phyloP scores from a whole-genome alignment of 2,888 invertebrate species.

The Drosophila planitibia region DNA sequence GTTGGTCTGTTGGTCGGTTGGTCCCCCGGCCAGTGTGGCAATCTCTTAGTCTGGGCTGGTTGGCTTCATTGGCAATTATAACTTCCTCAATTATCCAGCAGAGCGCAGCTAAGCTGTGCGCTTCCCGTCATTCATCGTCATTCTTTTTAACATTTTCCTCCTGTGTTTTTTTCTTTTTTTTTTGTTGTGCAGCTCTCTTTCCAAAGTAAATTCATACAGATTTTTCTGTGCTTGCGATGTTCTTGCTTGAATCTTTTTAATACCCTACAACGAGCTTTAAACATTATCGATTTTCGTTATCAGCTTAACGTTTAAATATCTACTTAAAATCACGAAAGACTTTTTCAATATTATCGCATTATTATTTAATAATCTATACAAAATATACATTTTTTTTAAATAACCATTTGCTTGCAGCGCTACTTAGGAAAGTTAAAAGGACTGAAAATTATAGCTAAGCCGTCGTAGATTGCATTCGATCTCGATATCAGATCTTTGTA shows the following conservation, averaged over 20 bases:
- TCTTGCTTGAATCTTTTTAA: slow-evolving; percentile 3
- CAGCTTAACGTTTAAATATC: background rate
- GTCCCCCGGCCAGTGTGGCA: slow-evolving; percentile 44
- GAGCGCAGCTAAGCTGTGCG: slow-evolving; percentile 77
- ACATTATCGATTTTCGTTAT: background rate
- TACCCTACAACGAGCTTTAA: slow-evolving; percentile 23
- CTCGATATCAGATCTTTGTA: background rate
- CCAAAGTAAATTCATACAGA: slow-evolving; percentile 60
- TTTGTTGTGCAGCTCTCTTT: slow-evolving; percentile 44
- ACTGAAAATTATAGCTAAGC: too few relatives aligned
- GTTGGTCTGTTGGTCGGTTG: slow-evolving; percentile 16
- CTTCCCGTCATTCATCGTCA: slow-evolving; percentile 79
- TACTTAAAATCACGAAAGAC: fast-evolving
- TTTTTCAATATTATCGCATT: background rate
- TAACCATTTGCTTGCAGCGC: background rate
- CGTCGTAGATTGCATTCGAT: background rate
- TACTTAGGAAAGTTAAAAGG: background rate
- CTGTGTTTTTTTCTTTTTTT: slow-evolving; percentile 34
- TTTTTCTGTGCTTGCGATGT: slow-evolving; percentile 27
- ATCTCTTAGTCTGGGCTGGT: slow-evolving; percentile 45
- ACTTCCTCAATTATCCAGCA: slow-evolving; percentile 85
- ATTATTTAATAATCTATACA: background rate
- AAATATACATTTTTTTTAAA: background rate
- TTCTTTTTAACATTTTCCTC: slow-evolving; percentile 78
- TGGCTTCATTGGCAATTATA: slow-evolving; percentile 82